Percentiles rank a stretch among this genome's conserved stretches.
Conservation (phyloP, 2,888 invertebrate genomes). For the Sinohyriopsis cumingii region DNA sequence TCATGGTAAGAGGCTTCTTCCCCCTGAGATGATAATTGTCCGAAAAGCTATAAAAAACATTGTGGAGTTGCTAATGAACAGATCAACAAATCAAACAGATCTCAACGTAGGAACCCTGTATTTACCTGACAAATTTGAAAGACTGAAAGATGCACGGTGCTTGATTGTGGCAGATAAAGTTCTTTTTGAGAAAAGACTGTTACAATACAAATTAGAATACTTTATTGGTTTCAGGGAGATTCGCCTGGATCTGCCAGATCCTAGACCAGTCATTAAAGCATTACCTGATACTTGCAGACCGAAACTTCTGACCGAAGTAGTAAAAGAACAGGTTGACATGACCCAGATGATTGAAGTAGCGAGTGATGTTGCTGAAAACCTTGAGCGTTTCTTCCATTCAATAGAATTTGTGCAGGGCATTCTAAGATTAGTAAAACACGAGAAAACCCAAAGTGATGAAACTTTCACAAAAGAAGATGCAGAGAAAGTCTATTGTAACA, state of each 20-base stretch:
- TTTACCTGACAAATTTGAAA: constrained; percentile 3
- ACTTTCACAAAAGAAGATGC: background rate
- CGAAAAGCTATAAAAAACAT: constrained; percentile 1
- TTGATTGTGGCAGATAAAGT: constrained; percentile 6
- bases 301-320: constrained; percentile 2
- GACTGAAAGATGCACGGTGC: background rate
- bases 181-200: background rate
- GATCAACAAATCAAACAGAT: background rate
- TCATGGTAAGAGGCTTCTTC: background rate
- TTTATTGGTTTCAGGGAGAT: background rate
- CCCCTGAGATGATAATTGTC: background rate
- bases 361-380: background rate
- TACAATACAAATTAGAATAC: background rate
- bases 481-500: too few species aligned
- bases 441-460: background rate
- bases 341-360: background rate
- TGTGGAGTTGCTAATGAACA: background rate
- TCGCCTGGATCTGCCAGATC: background rate
- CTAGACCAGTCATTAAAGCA: background rate
- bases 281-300: constrained; percentile 5
- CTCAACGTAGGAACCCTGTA: background rate
- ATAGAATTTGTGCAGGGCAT: background rate
- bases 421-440: constrained; percentile 6
- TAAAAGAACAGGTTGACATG: constrained; percentile 1
- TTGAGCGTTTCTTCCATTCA: constrained; percentile 9